Evolutionary conservation across 2,888 invertebrate genomes (phyloP), one percentile per base, ranked within the genome.

Genomic region (Netelia melanura): DNA sequence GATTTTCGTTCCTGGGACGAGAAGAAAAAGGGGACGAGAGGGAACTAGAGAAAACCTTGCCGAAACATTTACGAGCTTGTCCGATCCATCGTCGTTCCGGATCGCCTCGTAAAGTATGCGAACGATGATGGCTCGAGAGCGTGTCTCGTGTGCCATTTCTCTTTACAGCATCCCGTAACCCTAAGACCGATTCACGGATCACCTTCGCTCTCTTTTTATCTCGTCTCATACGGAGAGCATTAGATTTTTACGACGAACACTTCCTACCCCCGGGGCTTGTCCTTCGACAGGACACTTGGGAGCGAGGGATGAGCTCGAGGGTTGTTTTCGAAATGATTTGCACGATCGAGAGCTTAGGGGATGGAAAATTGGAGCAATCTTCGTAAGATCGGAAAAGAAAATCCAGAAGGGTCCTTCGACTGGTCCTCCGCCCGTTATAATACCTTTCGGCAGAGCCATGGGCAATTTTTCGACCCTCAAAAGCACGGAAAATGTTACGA

Each of bases 11-110:
- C 23, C 38, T 23, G n/a, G 52, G n/a, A 43, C n/a, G 58, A 43
- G 48, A 48, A 67, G 5, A 58, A 14, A 48, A 74, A 74, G 9
- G 14, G 10, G 44, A 54, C n/a, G 54, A 25, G 30, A 43, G 54
- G 38, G 14, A 71, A 2, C 17, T 25, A 56, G 21, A 54, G 52
- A 56, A 14, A 65, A 54, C 21, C 54, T 70, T 30, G 44, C 64
- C 56, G 72, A 76, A 71, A 74, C 76, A 72, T 80, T 80, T 72
- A 84, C 80, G 80, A 84, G 38, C 75, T 23, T 65, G 76, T 54
- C 23, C 43, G 23, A 68, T 79, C 21, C 56, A 74, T 48, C 43
- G 17, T 21, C 62, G 30, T 44, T 43, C 48, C 52, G 62, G 61
- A 70, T 43, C 65, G 11, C 58, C 64, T 84, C 75, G 71, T 80